These are phyloP conservation scores for Euschistus heros DNA, from an alignment of 1,140 invertebrate genomes.

Conservation along the genomic window DNA sequence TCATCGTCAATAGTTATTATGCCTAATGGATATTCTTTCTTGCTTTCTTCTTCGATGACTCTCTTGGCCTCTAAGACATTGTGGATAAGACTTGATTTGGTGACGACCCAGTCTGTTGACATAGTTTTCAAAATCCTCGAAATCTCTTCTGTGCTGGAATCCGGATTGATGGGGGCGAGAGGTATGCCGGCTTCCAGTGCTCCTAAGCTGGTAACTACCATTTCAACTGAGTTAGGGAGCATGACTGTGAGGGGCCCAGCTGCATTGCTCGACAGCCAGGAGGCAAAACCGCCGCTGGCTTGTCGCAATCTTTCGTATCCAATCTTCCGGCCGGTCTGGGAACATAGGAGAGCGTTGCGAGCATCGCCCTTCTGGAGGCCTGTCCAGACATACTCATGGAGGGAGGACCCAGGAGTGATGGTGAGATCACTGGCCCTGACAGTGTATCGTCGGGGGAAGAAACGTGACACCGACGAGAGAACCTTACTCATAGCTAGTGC, in stretches of 20 bases:
- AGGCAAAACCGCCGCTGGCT: background rate
- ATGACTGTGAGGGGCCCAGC: background rate
- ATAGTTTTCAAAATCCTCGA: background rate
- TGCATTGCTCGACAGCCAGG: background rate
- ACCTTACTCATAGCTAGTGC: no score
- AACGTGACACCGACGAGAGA: no score
- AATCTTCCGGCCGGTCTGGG: background rate
- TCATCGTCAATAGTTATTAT: conserved; percentile 5
- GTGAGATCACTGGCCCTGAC: no score
- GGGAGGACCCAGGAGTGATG: no score
- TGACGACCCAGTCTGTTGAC: background rate
- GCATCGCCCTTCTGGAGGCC: no score
- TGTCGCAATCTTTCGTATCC: background rate
- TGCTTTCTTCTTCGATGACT: background rate
- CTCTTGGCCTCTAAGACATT: background rate
- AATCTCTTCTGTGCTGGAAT: background rate
- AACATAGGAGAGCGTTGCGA: background rate
- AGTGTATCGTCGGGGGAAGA: no score
- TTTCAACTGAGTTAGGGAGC: background rate
- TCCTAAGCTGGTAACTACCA: background rate
- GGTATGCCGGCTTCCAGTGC: background rate
- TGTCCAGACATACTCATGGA: no score
- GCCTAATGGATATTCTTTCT: background rate
- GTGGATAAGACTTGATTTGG: background rate
- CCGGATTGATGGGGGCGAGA: background rate